A percentile compares a stretch with the other conserved stretches of the same genome.
These are phyloP conservation scores for Sarcophaga carnaria DNA, from an alignment of 2,888 invertebrate genomes.

Conservation along the genomic window DNA sequence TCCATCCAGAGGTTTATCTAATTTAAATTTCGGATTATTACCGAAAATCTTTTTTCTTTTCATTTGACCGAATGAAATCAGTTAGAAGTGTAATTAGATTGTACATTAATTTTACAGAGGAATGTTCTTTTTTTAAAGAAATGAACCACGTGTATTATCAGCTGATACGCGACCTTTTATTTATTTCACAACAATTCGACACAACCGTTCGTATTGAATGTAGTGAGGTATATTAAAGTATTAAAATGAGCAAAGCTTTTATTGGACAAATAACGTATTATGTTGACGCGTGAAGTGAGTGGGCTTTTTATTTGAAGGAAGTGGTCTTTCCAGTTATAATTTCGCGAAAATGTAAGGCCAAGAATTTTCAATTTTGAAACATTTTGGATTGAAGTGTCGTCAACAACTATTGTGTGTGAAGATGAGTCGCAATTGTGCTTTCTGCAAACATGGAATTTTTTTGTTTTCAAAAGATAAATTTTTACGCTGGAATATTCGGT, in stretches of 20 bases:
- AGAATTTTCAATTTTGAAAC: neutral
- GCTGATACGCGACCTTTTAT: too few relatives aligned
- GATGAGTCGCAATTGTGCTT: neutral
- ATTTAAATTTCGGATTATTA: too few relatives aligned
- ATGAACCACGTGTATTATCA: too few relatives aligned
- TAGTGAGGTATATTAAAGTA: slow-evolving; percentile 12
- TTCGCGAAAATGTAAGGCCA: neutral
- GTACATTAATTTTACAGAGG: too few relatives aligned
- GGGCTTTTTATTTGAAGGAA: neutral
- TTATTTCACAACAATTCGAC: too few relatives aligned
- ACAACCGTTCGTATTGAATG: too few relatives aligned
- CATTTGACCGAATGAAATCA: too few relatives aligned
- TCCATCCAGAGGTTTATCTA: too few relatives aligned
- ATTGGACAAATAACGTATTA: neutral
- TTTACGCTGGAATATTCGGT: too few relatives aligned
- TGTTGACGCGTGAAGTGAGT: neutral
- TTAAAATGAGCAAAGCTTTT: slow-evolving; percentile 12
- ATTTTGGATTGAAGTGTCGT: neutral
- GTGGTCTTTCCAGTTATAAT: neutral
- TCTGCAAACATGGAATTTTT: neutral
- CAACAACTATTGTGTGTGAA: neutral
- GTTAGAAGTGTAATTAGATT: too few relatives aligned
- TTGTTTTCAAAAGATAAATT: neutral
- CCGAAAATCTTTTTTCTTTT: too few relatives aligned
- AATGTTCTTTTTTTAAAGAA: too few relatives aligned